Conservation (phyloP, 2,797 vertebrate species). For the Sus cebifrons region DNA sequence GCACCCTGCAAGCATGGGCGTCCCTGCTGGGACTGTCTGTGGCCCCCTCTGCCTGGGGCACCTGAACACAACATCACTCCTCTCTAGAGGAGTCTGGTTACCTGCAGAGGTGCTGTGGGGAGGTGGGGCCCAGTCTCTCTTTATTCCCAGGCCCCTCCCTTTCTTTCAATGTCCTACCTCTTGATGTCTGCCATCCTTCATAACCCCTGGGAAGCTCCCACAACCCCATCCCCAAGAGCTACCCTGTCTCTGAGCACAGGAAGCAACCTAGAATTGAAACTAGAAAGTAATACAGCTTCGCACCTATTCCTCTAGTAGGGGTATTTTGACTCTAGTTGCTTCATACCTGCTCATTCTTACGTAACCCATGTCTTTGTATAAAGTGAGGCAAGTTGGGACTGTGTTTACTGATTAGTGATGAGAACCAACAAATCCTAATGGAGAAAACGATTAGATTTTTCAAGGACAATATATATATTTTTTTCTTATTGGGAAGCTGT, state of each 20-base stretch:
- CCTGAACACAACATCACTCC: not conserved
- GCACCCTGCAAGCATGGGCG: not conserved
- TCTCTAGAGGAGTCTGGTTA: not conserved
- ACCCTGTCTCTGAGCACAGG: not conserved
- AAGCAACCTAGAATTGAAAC: not conserved
- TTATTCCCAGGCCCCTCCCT: not conserved
- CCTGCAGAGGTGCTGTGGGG: not conserved
- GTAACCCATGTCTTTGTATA: not conserved
- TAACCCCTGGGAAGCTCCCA: not conserved
- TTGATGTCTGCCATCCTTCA: not conserved
- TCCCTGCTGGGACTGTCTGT: not conserved
- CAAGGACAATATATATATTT: not conserved
- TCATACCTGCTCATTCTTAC: not conserved
- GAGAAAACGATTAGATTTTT: not conserved
- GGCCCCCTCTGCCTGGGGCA: not conserved
- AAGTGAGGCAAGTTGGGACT: not conserved
- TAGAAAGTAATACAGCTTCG: not conserved
- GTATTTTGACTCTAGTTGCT: not conserved
- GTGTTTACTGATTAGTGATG: conserved; percentile 30
- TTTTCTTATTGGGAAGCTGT: conserved; percentile 40
- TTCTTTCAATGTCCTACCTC: not conserved
- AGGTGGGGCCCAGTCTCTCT: not conserved
- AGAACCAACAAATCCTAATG: not conserved
- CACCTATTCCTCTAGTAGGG: not conserved
- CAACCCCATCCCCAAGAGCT: not conserved